Percentiles rank a stretch among this genome's conserved stretches.
These are phyloP conservation scores for Corydoras sp. DNA, from an alignment of 2,113 vertebrate species.

Conservation along the genomic window DNA sequence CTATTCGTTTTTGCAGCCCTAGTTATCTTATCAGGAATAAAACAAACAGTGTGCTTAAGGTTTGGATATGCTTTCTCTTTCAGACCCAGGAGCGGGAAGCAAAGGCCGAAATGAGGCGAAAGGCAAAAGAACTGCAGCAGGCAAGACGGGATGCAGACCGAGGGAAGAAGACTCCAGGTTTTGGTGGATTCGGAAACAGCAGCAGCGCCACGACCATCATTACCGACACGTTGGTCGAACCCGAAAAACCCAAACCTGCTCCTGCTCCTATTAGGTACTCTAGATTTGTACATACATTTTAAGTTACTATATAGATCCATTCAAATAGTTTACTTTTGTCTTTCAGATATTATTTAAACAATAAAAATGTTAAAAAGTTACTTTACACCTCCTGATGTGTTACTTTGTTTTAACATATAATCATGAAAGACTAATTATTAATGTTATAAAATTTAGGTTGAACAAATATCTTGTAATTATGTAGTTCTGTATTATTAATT, in stretches of 20 bases:
- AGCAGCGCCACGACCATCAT: slow-evolving; percentile 64
- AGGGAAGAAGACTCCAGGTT: slow-evolving; percentile 79
- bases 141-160: slow-evolving; percentile 78
- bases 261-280: slow-evolving; percentile 70
- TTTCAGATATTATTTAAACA: no score
- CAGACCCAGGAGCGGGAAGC: slow-evolving; percentile 88
- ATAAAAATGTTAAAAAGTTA: no score
- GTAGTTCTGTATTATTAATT: no score
- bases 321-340: no score
- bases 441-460: no score
- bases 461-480: no score
- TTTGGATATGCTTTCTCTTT: not conserved
- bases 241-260: slow-evolving; percentile 77
- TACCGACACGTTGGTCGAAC: slow-evolving; percentile 79
- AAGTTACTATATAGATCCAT: no score
- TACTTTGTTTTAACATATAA: no score
- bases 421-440: no score
- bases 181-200: slow-evolving; percentile 78
- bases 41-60: not conserved
- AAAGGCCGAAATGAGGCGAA: slow-evolving; percentile 83
- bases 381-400: no score
- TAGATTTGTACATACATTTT: no score
- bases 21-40: not conserved
- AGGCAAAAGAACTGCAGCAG: slow-evolving; percentile 83
- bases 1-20: no score